These are phyloP conservation scores for Heteropelma amictum DNA, from an alignment of 2,888 invertebrate genomes.

Conservation along the genomic window DNA sequence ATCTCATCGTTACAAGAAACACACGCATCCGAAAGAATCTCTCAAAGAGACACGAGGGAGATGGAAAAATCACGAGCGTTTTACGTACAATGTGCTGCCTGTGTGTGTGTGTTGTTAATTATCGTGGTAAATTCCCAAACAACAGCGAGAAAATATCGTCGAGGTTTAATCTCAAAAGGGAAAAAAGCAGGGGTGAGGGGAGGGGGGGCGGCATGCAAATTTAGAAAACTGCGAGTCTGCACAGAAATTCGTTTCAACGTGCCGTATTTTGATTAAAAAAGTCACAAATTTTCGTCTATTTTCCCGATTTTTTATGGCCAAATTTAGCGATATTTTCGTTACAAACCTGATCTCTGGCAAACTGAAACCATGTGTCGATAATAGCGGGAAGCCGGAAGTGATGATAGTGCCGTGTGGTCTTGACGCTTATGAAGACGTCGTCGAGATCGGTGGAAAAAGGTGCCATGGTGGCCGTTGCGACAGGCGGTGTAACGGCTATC, in stretches of 20 bases:
- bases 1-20: neutral
- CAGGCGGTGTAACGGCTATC: constrained; percentile 71
- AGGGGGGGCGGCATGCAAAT: neutral
- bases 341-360: constrained; percentile 89
- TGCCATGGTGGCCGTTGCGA: constrained; percentile 78
- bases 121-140: constrained; percentile 1
- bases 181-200: neutral
- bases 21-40: constrained; percentile 3
- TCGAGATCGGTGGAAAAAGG: constrained; percentile 86
- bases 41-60: constrained; percentile 1
- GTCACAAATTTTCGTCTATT: too few relatives aligned
- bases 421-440: constrained; percentile 96
- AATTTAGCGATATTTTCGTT: too few relatives aligned
- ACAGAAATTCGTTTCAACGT: too few relatives aligned
- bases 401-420: constrained; percentile 95
- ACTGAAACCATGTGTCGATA: constrained; percentile 96
- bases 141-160: neutral
- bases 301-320: too few relatives aligned
- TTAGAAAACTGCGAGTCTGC: too few relatives aligned
- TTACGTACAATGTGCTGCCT: constrained; percentile 35
- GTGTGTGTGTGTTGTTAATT: constrained; percentile 41
- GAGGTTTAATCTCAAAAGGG: neutral
- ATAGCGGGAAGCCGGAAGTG: constrained; percentile 90
- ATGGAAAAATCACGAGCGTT: constrained; percentile 22
- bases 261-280: too few relatives aligned